A percentile compares a stretch with the other conserved stretches of the same genome.
Conservation (phyloP, 1,140 invertebrate species). For the Pectinophora gossypiella region DNA sequence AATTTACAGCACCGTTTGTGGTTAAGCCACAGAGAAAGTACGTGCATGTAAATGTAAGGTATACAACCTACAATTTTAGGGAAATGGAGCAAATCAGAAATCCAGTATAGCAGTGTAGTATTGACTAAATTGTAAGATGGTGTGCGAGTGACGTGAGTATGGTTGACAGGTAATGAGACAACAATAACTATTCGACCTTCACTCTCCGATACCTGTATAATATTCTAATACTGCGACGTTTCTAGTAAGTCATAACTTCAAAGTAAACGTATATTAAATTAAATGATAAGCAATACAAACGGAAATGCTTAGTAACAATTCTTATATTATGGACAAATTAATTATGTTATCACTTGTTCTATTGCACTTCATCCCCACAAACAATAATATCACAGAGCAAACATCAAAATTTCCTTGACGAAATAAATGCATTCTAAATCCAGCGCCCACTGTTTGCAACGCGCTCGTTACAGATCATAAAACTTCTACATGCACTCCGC, state of each 20-base stretch:
- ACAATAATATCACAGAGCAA: not conserved
- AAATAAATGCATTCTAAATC: too few species aligned
- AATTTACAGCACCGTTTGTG: slow-evolving; percentile 6
- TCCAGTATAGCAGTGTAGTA: slow-evolving; percentile 27
- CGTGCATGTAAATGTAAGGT: slow-evolving; percentile 23
- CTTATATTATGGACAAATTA: too few species aligned
- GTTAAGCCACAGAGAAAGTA: slow-evolving; percentile 42
- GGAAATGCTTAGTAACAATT: not conserved
- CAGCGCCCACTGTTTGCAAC: too few species aligned
- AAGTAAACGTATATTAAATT: not conserved
- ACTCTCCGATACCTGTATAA: too few species aligned
- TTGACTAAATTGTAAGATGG: not conserved
- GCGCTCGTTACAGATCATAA: too few species aligned
- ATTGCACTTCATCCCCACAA: not conserved
- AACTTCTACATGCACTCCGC: too few species aligned
- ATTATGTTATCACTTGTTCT: too few species aligned
- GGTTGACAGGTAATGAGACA: slow-evolving; percentile 21
- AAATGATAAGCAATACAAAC: not conserved
- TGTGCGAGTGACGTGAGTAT: slow-evolving; percentile 13
- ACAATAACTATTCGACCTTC: slow-evolving; percentile 55
- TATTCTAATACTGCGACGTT: slow-evolving; percentile 28
- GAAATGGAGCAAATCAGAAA: slow-evolving; percentile 49
- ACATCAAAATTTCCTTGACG: too few species aligned
- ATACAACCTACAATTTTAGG: slow-evolving; percentile 38
- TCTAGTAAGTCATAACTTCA: slow-evolving; percentile 30